phyloP scores from a whole-genome alignment of 2,113 vertebrate genomes.

The Heterochromis multidens region DNA sequence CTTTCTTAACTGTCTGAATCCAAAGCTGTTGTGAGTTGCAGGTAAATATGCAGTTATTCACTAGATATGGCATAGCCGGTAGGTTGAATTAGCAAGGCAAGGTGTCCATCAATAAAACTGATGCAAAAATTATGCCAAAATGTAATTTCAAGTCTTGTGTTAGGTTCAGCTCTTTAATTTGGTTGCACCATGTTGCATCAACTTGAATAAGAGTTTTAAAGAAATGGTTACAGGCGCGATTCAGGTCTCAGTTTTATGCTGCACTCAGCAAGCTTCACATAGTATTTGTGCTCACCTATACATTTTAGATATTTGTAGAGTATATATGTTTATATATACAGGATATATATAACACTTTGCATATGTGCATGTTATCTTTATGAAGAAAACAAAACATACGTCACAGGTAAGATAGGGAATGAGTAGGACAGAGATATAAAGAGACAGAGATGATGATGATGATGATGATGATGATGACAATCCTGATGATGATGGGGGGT shows the following conservation, averaged over 20 bases:
- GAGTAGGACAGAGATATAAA: background rate
- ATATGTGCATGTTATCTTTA: background rate
- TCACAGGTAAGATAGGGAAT: background rate
- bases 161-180: background rate
- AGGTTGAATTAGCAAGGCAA: background rate
- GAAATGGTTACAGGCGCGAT: background rate
- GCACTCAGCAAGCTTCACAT: background rate
- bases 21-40: background rate
- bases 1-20: background rate
- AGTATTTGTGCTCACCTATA: background rate
- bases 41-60: background rate
- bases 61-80: background rate
- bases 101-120: background rate
- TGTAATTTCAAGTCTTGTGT: background rate
- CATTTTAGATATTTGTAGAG: background rate
- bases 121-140: background rate
- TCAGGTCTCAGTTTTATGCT: background rate
- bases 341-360: background rate
- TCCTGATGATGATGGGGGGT: slow-evolving; percentile 1
- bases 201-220: background rate
- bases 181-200: background rate
- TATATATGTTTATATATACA: background rate
- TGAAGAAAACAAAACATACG: background rate
- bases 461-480: slow-evolving; percentile 15
- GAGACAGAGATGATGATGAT: slow-evolving; percentile 1